phyloP scores from a whole-genome alignment of 2,888 invertebrate species.

The Clusia tigrina region DNA sequence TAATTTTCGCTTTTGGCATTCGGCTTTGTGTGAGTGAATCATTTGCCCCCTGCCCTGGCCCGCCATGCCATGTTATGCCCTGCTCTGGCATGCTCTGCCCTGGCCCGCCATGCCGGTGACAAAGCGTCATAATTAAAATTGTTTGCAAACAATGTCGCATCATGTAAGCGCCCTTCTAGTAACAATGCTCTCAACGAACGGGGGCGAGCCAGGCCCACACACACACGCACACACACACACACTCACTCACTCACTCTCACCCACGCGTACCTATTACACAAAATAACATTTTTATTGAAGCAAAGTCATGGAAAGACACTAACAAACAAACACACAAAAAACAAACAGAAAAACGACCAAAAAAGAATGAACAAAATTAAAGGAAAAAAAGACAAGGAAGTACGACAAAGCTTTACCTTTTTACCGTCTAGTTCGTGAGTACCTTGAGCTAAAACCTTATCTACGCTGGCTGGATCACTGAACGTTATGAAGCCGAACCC shows the following conservation, averaged over 20 bases:
- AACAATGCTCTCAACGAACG: background rate
- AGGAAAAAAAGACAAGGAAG: too few relatives aligned
- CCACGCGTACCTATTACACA: too few relatives aligned
- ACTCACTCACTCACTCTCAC: too few relatives aligned
- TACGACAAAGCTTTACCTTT: constrained; percentile 80
- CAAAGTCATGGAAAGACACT: too few relatives aligned
- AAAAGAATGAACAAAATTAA: too few relatives aligned
- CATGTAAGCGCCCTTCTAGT: background rate
- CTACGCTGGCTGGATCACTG: constrained; percentile 97
- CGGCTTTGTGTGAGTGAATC: too few relatives aligned
- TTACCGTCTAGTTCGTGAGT: constrained; percentile 99
- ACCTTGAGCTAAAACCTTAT: constrained; percentile 98
- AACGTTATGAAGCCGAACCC: constrained; percentile 99
- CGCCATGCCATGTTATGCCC: too few relatives aligned
- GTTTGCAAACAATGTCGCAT: constrained; percentile 31
- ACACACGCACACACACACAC: background rate
- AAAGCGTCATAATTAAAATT: constrained; percentile 36
- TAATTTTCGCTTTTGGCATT: too few relatives aligned
- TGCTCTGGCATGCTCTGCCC: too few relatives aligned
- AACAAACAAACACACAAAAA: too few relatives aligned
- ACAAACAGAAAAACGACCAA: constrained; percentile 26
- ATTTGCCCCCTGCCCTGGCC: background rate
- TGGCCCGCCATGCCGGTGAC: constrained; percentile 4
- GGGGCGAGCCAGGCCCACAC: background rate
- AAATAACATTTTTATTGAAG: too few relatives aligned